A percentile compares a stretch with the other conserved stretches of the same genome.
phyloP scores from a whole-genome alignment of 1,140 invertebrate species.

The Elysia chlorotica region DNA sequence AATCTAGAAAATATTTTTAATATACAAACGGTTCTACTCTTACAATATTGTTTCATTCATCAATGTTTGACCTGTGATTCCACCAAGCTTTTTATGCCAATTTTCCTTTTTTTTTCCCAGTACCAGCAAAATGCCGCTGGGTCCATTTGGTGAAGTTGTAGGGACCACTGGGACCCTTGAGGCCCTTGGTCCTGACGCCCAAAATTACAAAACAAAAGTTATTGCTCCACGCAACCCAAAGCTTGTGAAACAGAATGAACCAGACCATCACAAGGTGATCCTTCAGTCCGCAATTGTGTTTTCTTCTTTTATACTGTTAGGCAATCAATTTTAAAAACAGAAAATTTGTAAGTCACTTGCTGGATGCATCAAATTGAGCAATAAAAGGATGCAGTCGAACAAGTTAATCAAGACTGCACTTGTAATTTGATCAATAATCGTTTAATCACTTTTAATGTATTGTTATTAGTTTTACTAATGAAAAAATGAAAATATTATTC shows the following conservation, averaged over 20 bases:
- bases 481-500: no score
- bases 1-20: background rate
- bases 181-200: constrained; percentile 41
- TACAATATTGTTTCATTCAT: background rate
- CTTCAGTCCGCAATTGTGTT: no score
- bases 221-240: constrained; percentile 62
- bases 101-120: background rate
- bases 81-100: background rate
- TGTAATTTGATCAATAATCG: no score
- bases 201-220: constrained; percentile 59
- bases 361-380: no score
- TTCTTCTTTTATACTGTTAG: no score
- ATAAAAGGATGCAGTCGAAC: no score
- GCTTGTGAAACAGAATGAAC: constrained; percentile 47
- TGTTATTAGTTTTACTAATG: no score
- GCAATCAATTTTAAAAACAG: no score
- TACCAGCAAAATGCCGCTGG: constrained; percentile 49
- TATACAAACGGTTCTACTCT: background rate
- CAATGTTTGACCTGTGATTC: background rate
- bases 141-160: constrained; percentile 60
- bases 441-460: no score
- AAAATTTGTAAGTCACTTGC: no score
- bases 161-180: constrained; percentile 59
- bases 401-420: no score
- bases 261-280: constrained; percentile 39